Percentiles rank a stretch among this genome's conserved stretches.
phyloP scores from a whole-genome alignment of 35 echinoderm and acorn worm species.

The Strongylocentrotus purpuratus region DNA sequence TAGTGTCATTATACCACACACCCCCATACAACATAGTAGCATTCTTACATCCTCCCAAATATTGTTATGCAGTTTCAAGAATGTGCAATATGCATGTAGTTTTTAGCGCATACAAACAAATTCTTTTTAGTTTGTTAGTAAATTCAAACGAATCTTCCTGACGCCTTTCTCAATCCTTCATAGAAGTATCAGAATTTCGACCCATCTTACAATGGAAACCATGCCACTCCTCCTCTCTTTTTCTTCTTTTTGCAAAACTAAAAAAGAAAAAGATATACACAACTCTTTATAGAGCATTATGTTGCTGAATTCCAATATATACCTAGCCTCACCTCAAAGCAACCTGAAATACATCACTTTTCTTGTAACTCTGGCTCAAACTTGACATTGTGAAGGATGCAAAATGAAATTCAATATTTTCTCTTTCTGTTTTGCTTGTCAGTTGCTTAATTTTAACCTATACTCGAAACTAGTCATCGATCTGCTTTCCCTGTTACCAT shows the following conservation, averaged over 20 bases:
- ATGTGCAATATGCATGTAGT: not conserved
- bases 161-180: not conserved
- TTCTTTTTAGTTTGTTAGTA: too few relatives aligned
- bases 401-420: not conserved
- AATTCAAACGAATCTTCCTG: too few relatives aligned
- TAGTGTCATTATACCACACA: constrained; percentile 27
- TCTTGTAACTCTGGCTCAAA: not conserved
- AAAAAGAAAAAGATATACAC: not conserved
- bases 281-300: not conserved
- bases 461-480: not conserved
- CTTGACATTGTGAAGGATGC: not conserved
- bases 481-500: not conserved
- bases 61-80: not conserved
- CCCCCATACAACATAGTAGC: not conserved
- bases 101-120: too few relatives aligned
- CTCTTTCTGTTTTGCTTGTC: not conserved
- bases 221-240: not conserved
- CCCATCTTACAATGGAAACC: not conserved
- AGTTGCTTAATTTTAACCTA: not conserved
- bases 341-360: not conserved
- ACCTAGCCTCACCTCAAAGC: not conserved
- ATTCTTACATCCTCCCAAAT: not conserved
- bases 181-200: not conserved
- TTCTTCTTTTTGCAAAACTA: not conserved
- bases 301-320: not conserved